Evolutionary conservation across 2,113 vertebrate species (phyloP), one percentile per base, ranked within the genome.

Genomic region (Numenius arquata): DNA sequence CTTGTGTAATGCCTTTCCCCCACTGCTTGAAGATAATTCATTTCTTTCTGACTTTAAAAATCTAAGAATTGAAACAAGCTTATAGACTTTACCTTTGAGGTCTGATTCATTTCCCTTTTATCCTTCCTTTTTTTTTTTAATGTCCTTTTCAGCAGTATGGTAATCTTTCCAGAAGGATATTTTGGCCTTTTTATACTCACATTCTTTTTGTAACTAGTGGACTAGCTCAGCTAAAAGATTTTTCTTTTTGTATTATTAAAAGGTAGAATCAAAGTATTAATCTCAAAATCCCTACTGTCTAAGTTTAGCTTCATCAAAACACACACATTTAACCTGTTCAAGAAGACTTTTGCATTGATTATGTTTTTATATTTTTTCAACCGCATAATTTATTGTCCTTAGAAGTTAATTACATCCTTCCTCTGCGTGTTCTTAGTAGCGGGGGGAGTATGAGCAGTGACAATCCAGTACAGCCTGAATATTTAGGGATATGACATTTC

Each of bases 31-130:
- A 91, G 74, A 52, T 88, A 88, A 94, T 90, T 95, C 66, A 73
- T 76, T 88, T 80, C 41, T 85, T 88, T 89, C 26, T 85, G 59
- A 79, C 38, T 90, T 91, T 34, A 77, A 93, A 97, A 93, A 55
- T 52, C 78, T 73, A 70, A 93, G 55, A 94, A 94, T 38, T 76
- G 15, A 83, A 91, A 52, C 47, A 91, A 95, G 45, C 47, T 77
- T 94, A 67, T 32, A 52, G 66, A 71, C 29, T 79, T 94, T 91
- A 80, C 67, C 18, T 96, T 91, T 88, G 59, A 93, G 75, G 67
- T 93, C 50, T 91, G 45, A 85, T 66, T 94, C 2, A 48, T 85
- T 92, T 76, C 36, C 11, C 14, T 88, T 86, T 85, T 56, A 83
- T 70, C 8, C 4, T 3, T 15, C 5, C 20, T 18, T 22, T 52